Evolutionary conservation across 2,113 vertebrate genomes (phyloP), one percentile per base, ranked within the genome.

Genomic region (Leucosticte australis): DNA sequence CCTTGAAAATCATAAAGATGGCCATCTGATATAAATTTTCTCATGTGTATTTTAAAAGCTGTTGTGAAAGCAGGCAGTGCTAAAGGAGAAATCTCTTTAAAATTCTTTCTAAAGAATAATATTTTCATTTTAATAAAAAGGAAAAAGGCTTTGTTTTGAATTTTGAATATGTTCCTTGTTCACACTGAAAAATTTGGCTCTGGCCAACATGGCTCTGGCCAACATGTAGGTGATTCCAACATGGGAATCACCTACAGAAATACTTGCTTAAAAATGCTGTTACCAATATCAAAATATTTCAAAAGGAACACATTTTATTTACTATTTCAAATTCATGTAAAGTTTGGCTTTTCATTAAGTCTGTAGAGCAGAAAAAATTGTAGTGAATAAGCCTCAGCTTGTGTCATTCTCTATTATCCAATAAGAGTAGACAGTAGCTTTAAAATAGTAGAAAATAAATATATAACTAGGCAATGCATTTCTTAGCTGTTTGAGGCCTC

Each of bases 401-500:
- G 21, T 17, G 15, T 68, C 9, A 17, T 65, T 71, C 85, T 65
- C 28, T 57, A 13, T 83, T 41, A 26, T 44, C 75, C 46, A 89
- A 27, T 52, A 68, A 52, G 23, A 71, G 17, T 31, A 71, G 52
- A 82, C 35, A 75, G 57, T 49, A 85, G 81, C 28, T 89, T 91
- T 89, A 75, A 82, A 87, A 50, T 26, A 81, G 55, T 15, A 82
- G 28, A 75, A 94, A 89, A 82, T 74, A 83, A 77, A 91, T 73
- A 80, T 67, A 59, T 56, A 83, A 87, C 18, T 21, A 85, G 26
- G 49, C 65, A 64, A 68, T 82, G 65, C 44, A 82, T 84, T 95
- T 90, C 90, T 93, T 82, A 91, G 93, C 91, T 85, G 46, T 89
- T 91, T 94, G 57, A 91, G 84, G 67, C 78, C 74, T 85, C 71